A percentile compares a stretch with the other conserved stretches of the same genome.
These are phyloP conservation scores for Epizoanthus fatuus DNA, from an alignment of 92 coral and sea anemone species.

Conservation along the genomic window DNA sequence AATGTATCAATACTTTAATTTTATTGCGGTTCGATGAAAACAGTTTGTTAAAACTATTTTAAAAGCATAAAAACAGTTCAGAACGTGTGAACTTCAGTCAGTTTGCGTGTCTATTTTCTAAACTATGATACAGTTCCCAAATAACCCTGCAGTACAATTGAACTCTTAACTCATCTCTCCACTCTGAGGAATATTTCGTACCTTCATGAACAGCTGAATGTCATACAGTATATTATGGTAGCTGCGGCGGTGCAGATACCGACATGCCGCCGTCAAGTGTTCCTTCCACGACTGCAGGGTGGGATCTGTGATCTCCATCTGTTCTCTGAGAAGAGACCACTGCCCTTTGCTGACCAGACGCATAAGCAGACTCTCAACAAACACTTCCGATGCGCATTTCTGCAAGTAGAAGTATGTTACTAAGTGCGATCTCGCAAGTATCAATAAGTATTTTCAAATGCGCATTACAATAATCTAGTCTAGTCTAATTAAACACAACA, in stretches of 20 bases:
- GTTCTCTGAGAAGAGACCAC: constrained; percentile 79
- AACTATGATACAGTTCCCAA: too few species aligned
- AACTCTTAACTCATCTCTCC: neutral
- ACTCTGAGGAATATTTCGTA: constrained; percentile 24
- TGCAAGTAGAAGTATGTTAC: constrained; percentile 17
- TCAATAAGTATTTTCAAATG: too few species aligned
- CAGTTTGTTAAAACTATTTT: too few species aligned
- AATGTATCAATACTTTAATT: too few species aligned
- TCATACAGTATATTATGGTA: constrained; percentile 87
- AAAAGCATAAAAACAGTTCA: too few species aligned
- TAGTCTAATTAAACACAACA: too few species aligned
- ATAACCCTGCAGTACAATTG: too few species aligned
- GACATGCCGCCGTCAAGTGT: constrained; percentile 97
- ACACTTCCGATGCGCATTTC: constrained; percentile 90
- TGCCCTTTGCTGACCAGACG: constrained; percentile 93
- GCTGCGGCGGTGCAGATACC: constrained; percentile 82
- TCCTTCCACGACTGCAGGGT: constrained; percentile 95
- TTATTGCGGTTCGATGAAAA: too few species aligned
- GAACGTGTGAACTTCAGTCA: neutral
- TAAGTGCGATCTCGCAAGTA: neutral
- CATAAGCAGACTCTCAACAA: constrained; percentile 92
- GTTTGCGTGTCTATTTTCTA: too few species aligned
- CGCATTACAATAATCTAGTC: too few species aligned
- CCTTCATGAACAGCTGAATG: constrained; percentile 97
- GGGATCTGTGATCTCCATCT: constrained; percentile 91